phyloP scores from a whole-genome alignment of 1,140 invertebrate species.

The Psix sp. region DNA sequence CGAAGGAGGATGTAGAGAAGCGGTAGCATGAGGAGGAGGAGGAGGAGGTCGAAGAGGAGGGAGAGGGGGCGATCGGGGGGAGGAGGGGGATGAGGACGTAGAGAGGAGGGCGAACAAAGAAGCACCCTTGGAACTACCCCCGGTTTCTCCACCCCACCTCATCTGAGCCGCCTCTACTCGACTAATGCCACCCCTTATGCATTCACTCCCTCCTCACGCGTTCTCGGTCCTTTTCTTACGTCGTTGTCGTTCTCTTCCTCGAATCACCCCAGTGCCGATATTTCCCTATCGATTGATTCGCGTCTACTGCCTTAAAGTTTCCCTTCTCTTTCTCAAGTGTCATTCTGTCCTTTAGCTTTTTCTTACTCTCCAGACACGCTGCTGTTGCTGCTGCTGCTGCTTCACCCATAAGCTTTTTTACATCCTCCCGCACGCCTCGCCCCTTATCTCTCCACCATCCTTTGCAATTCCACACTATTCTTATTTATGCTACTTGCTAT shows the following conservation, averaged over 20 bases:
- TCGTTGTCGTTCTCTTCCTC: slow-evolving; percentile 49
- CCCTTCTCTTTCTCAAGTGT: slow-evolving; percentile 56
- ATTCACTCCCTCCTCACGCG: slow-evolving; percentile 63
- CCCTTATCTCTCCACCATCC: slow-evolving; percentile 19
- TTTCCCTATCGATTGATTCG: slow-evolving; percentile 76
- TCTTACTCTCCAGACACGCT: slow-evolving; percentile 30
- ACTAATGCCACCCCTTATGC: slow-evolving; percentile 74
- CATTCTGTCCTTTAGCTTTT: slow-evolving; percentile 29
- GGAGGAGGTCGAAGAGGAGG: too few relatives aligned
- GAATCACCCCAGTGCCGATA: slow-evolving; percentile 68
- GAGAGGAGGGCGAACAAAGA: slow-evolving; percentile 57
- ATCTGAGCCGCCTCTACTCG: slow-evolving; percentile 63
- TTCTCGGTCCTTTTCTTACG: slow-evolving; percentile 37
- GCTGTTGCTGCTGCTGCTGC: too few relatives aligned
- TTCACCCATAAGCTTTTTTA: slow-evolving; percentile 54
- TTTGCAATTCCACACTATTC: slow-evolving; percentile 39
- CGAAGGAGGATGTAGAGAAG: slow-evolving; percentile 13
- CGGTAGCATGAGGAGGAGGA: too few relatives aligned
- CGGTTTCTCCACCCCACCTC: slow-evolving; percentile 32
- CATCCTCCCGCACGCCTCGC: slow-evolving; percentile 19
- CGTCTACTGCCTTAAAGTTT: slow-evolving; percentile 53
- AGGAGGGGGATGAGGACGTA: slow-evolving; percentile 13
- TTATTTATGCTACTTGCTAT: slow-evolving; percentile 52
- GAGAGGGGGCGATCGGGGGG: too few relatives aligned
- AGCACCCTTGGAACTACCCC: slow-evolving; percentile 54